phyloP scores from a whole-genome alignment of 23 tunicate species.

The Aplidium turbinatum region DNA sequence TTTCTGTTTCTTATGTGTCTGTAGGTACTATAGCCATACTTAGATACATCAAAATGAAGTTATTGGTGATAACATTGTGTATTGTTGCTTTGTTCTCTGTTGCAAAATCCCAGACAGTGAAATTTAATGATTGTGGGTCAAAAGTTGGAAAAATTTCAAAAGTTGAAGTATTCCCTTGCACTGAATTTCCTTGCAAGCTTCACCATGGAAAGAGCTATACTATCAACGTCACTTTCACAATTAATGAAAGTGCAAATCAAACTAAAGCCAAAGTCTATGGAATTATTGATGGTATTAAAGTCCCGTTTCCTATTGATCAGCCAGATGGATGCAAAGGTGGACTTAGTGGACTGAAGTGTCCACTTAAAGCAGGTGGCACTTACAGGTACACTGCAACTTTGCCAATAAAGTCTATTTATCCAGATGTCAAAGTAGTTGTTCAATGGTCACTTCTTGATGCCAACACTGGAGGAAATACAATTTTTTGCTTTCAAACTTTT shows the following conservation, averaged over 20 bases:
- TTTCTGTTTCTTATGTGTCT: too few relatives aligned
- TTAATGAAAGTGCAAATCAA: not conserved
- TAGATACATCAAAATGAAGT: too few relatives aligned
- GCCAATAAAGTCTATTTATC: constrained; percentile 18
- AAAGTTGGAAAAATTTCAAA: constrained; percentile 28
- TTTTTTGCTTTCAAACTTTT: constrained; percentile 36
- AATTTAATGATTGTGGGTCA: constrained; percentile 44
- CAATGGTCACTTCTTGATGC: constrained; percentile 28
- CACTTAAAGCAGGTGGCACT: constrained; percentile 8
- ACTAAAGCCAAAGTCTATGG: constrained; percentile 39
- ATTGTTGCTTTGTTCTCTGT: too few relatives aligned
- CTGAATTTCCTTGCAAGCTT: constrained; percentile 13
- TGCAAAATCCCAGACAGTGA: constrained; percentile 15
- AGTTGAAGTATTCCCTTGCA: constrained; percentile 41
- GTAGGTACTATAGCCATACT: too few relatives aligned
- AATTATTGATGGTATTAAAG: constrained; percentile 35
- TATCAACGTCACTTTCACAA: constrained; percentile 42
- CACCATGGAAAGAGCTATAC: constrained; percentile 40
- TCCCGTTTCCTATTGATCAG: constrained; percentile 23
- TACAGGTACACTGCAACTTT: constrained; percentile 32
- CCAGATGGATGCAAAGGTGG: constrained; percentile 52
- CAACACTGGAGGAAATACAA: constrained; percentile 4
- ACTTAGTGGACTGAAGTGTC: constrained; percentile 44
- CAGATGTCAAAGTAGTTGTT: constrained; percentile 33
- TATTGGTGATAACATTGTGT: too few relatives aligned